Evolutionary conservation across 2,113 vertebrate species (phyloP).

Genomic region (Tiliqua scincoides): DNA sequence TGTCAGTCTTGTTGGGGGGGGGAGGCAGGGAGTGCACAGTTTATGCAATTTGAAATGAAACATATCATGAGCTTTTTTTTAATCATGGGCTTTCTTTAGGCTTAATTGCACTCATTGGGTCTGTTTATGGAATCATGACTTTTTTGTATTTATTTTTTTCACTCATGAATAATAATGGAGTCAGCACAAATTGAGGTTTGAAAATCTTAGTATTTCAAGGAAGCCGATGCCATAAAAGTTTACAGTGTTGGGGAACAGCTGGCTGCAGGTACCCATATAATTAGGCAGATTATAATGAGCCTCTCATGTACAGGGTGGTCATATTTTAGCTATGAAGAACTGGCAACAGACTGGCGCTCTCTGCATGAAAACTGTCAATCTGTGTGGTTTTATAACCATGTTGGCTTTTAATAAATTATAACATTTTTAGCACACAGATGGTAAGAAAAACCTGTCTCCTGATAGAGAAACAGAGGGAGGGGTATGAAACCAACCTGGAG

Average conservation of each 20-base stretch:
- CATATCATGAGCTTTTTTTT: constrained; percentile 22
- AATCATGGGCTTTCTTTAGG: constrained; percentile 24
- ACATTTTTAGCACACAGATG: constrained; percentile 25
- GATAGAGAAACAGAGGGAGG: not conserved
- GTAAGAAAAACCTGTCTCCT: constrained; percentile 32
- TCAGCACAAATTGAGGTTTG: constrained; percentile 6
- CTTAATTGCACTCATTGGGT: constrained; percentile 20
- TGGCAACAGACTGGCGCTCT: constrained; percentile 12
- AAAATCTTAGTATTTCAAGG: constrained; percentile 22
- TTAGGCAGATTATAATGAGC: constrained; percentile 29
- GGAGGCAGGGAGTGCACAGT: not conserved
- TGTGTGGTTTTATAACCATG: constrained; percentile 27
- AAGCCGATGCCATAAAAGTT: not conserved
- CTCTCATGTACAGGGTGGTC: constrained; percentile 4
- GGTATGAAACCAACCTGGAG: not conserved
- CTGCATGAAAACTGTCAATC: not conserved
- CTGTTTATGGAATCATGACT: constrained; percentile 7
- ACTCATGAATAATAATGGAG: constrained; percentile 22
- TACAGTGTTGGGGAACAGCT: not conserved
- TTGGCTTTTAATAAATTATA: constrained; percentile 28
- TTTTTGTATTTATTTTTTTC: not conserved
- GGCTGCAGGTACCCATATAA: constrained; percentile 23
- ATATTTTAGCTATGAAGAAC: constrained; percentile 19
- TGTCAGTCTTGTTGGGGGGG: not conserved
- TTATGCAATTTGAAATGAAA: constrained; percentile 30